A percentile compares a stretch with the other conserved stretches of the same genome.
Conservation (phyloP, 2,113 vertebrate genomes). For the Menidia beryllina region DNA sequence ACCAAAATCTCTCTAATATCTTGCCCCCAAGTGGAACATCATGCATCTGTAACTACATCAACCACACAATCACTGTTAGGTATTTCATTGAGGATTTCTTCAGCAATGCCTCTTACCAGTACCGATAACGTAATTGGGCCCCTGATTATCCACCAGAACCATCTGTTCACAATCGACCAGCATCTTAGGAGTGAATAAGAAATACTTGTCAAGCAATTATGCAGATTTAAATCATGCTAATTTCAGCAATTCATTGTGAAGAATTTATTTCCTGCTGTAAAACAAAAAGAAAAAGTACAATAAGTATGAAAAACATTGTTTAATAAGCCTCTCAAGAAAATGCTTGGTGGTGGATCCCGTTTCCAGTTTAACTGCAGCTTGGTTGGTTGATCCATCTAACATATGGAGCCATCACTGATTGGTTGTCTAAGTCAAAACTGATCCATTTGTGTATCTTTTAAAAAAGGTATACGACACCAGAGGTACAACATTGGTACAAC, state of each 20-base stretch:
- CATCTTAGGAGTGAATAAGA: conserved; percentile 80
- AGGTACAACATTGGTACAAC: no score
- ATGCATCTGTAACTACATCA: neutral
- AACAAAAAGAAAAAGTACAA: no score
- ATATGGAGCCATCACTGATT: no score
- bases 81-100: neutral
- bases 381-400: no score
- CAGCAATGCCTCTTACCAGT: conserved; percentile 81
- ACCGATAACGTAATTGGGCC: conserved; percentile 91
- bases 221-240: neutral
- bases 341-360: no score
- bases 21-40: neutral
- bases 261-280: no score
- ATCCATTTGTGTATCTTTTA: no score
- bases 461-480: no score
- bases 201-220: neutral
- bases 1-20: neutral
- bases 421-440: no score
- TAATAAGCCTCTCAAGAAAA: no score
- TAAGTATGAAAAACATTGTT: no score
- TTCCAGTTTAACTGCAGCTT: no score
- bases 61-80: neutral
- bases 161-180: conserved; percentile 87
- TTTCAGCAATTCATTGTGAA: neutral
- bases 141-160: conserved; percentile 95